phyloP scores from a whole-genome alignment of 2,113 vertebrate genomes.

The Chunga burmeisteri region DNA sequence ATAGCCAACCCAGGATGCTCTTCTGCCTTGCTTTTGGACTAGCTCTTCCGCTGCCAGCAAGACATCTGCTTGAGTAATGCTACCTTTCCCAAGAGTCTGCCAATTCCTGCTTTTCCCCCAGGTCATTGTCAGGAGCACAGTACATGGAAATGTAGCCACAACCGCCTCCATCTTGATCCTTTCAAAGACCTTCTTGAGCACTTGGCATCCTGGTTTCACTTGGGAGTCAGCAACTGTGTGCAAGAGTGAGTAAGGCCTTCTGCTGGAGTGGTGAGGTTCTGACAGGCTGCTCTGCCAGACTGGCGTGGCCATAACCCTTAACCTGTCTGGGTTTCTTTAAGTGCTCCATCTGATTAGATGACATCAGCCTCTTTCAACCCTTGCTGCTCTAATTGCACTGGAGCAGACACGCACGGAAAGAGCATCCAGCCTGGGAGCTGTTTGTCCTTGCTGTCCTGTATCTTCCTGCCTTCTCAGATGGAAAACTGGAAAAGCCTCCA shows the following conservation, averaged over 20 bases:
- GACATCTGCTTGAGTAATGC: background rate
- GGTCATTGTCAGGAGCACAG: background rate
- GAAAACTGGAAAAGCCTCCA: background rate
- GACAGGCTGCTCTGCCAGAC: background rate
- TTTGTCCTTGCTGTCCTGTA: background rate
- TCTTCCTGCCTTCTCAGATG: background rate
- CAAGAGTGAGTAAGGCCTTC: background rate
- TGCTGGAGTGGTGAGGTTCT: background rate
- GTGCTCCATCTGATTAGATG: background rate
- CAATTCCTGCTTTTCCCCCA: background rate
- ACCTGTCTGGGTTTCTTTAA: background rate
- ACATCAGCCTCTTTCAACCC: constrained; percentile 4
- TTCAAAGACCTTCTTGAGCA: background rate
- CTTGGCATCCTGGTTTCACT: background rate
- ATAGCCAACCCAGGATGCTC: background rate
- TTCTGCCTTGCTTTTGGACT: background rate
- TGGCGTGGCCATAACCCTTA: background rate
- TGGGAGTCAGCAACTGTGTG: background rate
- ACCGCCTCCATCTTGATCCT: background rate
- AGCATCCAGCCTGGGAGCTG: background rate
- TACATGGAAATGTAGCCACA: background rate
- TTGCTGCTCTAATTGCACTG: background rate
- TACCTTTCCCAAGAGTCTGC: background rate
- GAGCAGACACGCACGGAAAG: background rate
- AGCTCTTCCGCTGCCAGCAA: background rate